phyloP scores from a whole-genome alignment of 2,888 invertebrate species.

The Neocrepidodera transversa region DNA sequence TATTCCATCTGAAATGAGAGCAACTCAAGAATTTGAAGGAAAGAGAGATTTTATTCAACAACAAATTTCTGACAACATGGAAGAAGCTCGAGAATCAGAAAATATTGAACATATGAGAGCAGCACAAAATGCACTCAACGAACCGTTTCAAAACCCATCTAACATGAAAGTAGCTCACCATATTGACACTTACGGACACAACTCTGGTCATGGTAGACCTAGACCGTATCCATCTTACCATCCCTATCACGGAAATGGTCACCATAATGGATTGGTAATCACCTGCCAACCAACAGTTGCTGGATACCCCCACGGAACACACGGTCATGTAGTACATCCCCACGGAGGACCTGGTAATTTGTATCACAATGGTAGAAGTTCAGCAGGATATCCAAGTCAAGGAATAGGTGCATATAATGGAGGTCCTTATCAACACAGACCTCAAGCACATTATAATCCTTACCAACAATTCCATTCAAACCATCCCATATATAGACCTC shows the following conservation, averaged over 20 bases:
- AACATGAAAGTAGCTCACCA: slow-evolving; percentile 23
- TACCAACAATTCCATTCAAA: no score
- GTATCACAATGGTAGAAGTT: background rate
- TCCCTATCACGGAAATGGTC: slow-evolving; percentile 36
- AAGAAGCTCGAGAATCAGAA: no score
- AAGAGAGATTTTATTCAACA: no score
- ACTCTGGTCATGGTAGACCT: slow-evolving; percentile 21
- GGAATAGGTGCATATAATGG: slow-evolving; percentile 35
- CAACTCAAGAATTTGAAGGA: no score
- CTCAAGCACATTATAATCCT: slow-evolving; percentile 30
- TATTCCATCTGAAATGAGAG: no score
- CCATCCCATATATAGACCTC: slow-evolving; percentile 16
- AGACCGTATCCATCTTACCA: slow-evolving; percentile 15
- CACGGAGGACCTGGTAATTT: slow-evolving; percentile 26
- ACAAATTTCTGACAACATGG: no score
- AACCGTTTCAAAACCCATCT: background rate
- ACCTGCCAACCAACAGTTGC: slow-evolving; percentile 60
- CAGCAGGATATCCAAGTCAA: background rate
- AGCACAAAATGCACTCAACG: no score
- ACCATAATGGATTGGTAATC: slow-evolving; percentile 56
- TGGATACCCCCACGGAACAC: slow-evolving; percentile 53
- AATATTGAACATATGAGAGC: no score
- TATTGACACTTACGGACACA: slow-evolving; percentile 10
- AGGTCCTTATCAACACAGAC: slow-evolving; percentile 31
- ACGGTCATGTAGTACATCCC: slow-evolving; percentile 24